These are phyloP conservation scores for Gymnarchus niloticus DNA, from an alignment of 2,113 vertebrate species.

Conservation along the genomic window DNA sequence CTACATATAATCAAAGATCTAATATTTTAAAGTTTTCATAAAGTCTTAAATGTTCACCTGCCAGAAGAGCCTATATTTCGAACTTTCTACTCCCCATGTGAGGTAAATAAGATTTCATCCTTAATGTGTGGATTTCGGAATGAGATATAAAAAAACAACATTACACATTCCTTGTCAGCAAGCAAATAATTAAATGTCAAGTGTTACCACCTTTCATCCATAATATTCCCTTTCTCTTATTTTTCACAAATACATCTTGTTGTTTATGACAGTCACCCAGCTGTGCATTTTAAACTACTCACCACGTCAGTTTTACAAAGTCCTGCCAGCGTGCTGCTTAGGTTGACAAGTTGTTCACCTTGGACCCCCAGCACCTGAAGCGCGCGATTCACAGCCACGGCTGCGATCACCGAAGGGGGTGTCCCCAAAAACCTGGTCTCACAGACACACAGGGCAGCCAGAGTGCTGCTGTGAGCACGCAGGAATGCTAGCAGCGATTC, in stretches of 20 bases:
- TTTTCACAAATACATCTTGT: too few relatives aligned
- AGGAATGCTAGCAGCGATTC: conserved; percentile 45
- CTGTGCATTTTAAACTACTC: conserved; percentile 30
- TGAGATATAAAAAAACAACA: neutral
- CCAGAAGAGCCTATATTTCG: neutral
- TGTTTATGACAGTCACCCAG: neutral
- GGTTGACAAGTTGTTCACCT: conserved; percentile 31
- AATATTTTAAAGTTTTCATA: neutral
- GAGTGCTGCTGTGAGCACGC: conserved; percentile 62
- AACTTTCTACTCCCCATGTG: neutral
- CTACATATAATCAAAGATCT: too few relatives aligned
- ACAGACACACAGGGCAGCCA: conserved; percentile 65
- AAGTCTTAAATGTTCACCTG: neutral
- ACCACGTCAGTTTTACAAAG: conserved; percentile 59
- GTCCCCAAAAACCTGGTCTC: conserved; percentile 63
- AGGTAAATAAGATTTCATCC: neutral
- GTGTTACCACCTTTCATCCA: neutral
- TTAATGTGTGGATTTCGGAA: neutral
- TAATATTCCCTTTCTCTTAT: neutral
- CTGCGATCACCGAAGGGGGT: conserved; percentile 63
- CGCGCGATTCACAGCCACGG: conserved; percentile 61
- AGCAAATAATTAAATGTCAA: neutral
- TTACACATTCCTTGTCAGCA: neutral
- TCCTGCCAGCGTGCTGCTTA: conserved; percentile 50
- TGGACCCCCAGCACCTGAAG: conserved; percentile 53